Percentiles rank a stretch among this genome's conserved stretches.
Evolutionary conservation across 2,888 invertebrate species (phyloP).

Genomic region (Leptopilina syphax): DNA sequence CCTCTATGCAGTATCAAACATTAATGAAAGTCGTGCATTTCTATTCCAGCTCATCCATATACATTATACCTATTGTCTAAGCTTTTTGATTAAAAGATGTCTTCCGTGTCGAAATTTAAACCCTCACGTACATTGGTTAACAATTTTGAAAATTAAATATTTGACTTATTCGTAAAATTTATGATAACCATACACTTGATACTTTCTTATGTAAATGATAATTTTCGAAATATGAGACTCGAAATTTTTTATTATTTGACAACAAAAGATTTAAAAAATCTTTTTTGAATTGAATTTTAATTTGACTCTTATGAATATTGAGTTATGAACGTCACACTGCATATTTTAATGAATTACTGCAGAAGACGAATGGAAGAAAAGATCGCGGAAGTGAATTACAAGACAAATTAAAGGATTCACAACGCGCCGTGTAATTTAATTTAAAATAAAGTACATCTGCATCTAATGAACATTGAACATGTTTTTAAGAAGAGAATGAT

Average conservation of each 20-base stretch:
- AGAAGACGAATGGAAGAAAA: not conserved
- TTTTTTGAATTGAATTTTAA: too few relatives aligned
- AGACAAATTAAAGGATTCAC: slow-evolving; percentile 25
- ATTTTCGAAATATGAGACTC: too few relatives aligned
- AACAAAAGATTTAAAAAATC: too few relatives aligned
- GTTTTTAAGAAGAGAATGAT: not conserved
- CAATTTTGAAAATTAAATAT: too few relatives aligned
- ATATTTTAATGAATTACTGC: slow-evolving; percentile 16
- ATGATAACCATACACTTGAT: too few relatives aligned
- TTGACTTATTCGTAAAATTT: too few relatives aligned
- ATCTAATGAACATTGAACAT: slow-evolving; percentile 15
- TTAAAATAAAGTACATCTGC: slow-evolving; percentile 17
- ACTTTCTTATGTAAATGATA: too few relatives aligned
- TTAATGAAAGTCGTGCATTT: slow-evolving; percentile 12
- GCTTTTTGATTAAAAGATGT: not conserved
- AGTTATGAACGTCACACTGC: not conserved
- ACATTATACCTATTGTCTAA: not conserved
- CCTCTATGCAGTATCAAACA: not conserved
- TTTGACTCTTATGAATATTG: not conserved
- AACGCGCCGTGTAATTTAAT: slow-evolving; percentile 19
- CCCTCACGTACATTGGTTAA: too few relatives aligned
- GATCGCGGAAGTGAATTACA: slow-evolving; percentile 23
- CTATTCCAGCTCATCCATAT: not conserved
- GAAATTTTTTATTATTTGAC: too few relatives aligned
- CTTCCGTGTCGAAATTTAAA: too few relatives aligned